These are phyloP conservation scores for Hestina assimilis DNA, from an alignment of 1,140 invertebrate genomes.

Conservation along the genomic window DNA sequence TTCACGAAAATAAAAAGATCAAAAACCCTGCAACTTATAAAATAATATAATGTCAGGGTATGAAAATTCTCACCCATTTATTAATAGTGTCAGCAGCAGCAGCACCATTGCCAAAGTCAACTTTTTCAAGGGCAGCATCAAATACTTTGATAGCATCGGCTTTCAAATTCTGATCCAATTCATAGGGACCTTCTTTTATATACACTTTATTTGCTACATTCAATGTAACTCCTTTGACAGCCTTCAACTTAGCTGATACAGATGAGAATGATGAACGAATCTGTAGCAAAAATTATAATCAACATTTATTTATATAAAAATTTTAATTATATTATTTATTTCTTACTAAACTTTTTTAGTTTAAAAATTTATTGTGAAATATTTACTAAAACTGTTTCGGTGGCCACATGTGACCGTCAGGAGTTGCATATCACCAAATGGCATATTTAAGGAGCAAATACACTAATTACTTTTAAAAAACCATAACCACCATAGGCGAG, in stretches of 20 bases:
- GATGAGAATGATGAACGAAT: conserved; percentile 55
- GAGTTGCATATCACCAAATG: too few species aligned
- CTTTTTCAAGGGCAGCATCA: conserved; percentile 59
- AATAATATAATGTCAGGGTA: too few species aligned
- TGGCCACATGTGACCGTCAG: too few species aligned
- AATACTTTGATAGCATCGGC: conserved; percentile 65
- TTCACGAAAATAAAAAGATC: too few species aligned
- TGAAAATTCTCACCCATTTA: conserved; percentile 59
- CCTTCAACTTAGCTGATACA: conserved; percentile 47
- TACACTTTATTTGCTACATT: conserved; percentile 68
- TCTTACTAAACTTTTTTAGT: too few species aligned
- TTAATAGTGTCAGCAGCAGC: conserved; percentile 50
- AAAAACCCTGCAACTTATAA: too few species aligned
- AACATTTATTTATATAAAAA: background rate
- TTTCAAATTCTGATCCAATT: conserved; percentile 47
- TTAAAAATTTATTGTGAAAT: too few species aligned
- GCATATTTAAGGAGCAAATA: background rate
- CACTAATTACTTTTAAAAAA: background rate
- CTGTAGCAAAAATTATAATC: conserved; percentile 34
- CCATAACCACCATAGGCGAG: too few species aligned
- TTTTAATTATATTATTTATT: too few species aligned
- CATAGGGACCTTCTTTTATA: conserved; percentile 57
- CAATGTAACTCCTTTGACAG: conserved; percentile 59
- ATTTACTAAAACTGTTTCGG: too few species aligned
- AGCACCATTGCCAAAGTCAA: conserved; percentile 44